Evolutionary conservation across 30 jellyfish, hydroid and myxozoan species (phyloP), one percentile per base, ranked within the genome.

Genomic region (Aurelia aurita complex sp. Pacific): DNA sequence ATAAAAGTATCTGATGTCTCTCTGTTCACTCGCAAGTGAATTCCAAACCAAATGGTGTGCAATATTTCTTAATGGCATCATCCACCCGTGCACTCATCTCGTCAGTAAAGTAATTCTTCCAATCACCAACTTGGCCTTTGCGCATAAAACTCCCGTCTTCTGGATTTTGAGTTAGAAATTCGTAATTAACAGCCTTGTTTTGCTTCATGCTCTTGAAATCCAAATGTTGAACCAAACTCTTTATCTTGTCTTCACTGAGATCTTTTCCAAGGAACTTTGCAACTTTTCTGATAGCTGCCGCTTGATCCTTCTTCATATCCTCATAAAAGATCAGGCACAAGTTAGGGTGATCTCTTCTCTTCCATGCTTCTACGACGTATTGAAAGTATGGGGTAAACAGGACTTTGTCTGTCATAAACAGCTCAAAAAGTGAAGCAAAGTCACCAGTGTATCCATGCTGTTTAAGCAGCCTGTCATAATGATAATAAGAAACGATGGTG

Each of bases 61-160:
- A 68, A 40, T 68, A 40, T 40, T 40, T 71, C 66, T 71, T 17
- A 40, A 71, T 71, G 4, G 64, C 66, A 36, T 34, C 81, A 40
- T 71, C 66, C 81, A 71, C 50, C 32, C 81, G 57, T 42, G 40
- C 50, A 17, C 19, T 71, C 81, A 71, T 71, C 15, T 71, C 66
- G 78, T 23, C 29, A 23, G 29, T 23, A 23, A 23, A 23, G 29
- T 23, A 23, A 23, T 23, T 23, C 29, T 23, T 23, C 29, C 29
- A 23, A 23, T 23, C 29, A 23, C 29, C 29, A 23, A 23, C 29
- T 23, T 23, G 29, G 29, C 29, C 29, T 23, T 23, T 23, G 29
- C 29, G 29, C 29, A 23, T 23, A 23, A 23, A 23, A 23, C 36
- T 57, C 17, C 78, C 78, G 36, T 19, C 78, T 18, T 29, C 57